A percentile compares a stretch with the other conserved stretches of the same genome.
Evolutionary conservation across 2,797 vertebrate species (phyloP).

Genomic region (Pyrrhura leucotis): DNA sequence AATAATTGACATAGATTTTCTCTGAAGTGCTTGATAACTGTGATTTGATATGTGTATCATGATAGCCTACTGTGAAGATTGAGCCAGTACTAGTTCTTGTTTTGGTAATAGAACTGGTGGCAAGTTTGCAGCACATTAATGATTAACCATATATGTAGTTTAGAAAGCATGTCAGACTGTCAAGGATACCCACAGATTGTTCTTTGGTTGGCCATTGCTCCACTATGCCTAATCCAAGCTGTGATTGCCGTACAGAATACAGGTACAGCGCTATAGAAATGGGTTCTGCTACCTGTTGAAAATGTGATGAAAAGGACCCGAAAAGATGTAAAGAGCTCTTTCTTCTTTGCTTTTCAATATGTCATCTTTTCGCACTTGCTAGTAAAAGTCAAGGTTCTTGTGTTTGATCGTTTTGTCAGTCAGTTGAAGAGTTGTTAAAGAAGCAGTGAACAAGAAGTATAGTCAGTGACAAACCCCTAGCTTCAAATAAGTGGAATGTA

Average conservation of each 20-base stretch:
- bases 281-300: not conserved
- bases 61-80: not conserved
- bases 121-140: not conserved
- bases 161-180: not conserved
- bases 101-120: not conserved
- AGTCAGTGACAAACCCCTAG: not conserved
- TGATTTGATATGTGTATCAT: not conserved
- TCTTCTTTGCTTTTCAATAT: not conserved
- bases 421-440: not conserved
- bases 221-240: not conserved
- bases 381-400: not conserved
- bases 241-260: not conserved
- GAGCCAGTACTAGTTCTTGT: not conserved
- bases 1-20: conserved; percentile 42
- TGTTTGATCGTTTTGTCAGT: not conserved
- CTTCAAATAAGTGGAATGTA: not conserved
- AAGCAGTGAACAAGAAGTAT: not conserved
- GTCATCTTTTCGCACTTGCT: not conserved
- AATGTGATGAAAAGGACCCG: not conserved
- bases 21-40: conserved; percentile 1
- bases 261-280: not conserved
- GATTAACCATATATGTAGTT: not conserved
- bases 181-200: not conserved
- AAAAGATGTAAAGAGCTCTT: not conserved
- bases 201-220: not conserved